Conservation (phyloP, 92 coral and sea anemone genomes). For the Porites evermanni region DNA sequence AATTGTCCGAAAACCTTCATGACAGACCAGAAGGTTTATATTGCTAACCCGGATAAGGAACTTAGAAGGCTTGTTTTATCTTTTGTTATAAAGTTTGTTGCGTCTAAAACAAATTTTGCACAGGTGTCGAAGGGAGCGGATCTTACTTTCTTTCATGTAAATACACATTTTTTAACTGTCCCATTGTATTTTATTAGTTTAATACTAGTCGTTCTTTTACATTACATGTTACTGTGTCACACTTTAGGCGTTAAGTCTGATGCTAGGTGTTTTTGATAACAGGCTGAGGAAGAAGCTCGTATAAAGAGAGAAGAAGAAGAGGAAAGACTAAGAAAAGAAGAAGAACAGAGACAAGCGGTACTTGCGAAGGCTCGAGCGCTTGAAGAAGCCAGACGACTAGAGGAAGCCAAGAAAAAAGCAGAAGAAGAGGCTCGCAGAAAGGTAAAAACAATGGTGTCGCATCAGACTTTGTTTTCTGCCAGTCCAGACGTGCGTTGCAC, state of each 20-base stretch:
- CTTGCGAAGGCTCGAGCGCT: conserved; percentile 86
- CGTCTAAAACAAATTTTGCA: too few relatives aligned
- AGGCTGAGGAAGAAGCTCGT: conserved; percentile 97
- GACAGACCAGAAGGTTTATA: background rate
- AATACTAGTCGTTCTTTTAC: too few relatives aligned
- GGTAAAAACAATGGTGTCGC: conserved; percentile 20
- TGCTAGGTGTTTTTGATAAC: background rate
- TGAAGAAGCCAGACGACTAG: conserved; percentile 92
- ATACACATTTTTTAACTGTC: too few relatives aligned
- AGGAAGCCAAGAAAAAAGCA: conserved; percentile 82
- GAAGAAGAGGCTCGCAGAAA: conserved; percentile 78
- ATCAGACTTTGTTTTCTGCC: background rate
- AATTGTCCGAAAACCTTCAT: background rate
- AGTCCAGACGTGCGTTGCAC: background rate
- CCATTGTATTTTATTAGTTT: background rate
- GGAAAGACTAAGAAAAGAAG: conserved; percentile 86
- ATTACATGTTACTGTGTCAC: background rate
- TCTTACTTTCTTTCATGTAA: too few relatives aligned
- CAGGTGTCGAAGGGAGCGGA: too few relatives aligned
- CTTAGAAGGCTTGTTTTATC: too few relatives aligned
- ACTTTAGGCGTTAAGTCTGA: background rate
- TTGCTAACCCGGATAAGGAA: too few relatives aligned
- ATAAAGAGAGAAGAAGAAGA: conserved; percentile 83
- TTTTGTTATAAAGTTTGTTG: too few relatives aligned
- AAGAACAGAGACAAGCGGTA: conserved; percentile 86